Conservation (phyloP, 2,888 invertebrate genomes). For the Plagiodera versicolora region DNA sequence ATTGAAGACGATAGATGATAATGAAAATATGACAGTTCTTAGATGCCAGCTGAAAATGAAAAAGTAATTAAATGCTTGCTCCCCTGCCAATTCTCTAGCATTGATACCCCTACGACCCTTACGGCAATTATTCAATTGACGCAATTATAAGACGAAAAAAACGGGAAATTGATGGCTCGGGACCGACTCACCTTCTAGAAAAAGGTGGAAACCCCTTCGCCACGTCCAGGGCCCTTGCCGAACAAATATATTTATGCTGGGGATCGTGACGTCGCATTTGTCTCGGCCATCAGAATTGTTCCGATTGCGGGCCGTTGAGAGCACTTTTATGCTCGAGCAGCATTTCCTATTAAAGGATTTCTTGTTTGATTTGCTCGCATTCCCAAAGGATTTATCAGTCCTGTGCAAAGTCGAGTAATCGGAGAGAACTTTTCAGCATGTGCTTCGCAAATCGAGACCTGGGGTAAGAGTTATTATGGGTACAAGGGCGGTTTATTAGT, state of each 20-base stretch:
- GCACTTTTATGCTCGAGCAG: conserved; percentile 43
- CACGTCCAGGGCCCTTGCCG: conserved; percentile 44
- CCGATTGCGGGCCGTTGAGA: conserved; percentile 40
- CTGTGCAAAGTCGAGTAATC: neutral
- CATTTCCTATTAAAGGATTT: conserved; percentile 42
- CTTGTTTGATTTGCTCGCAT: conserved; percentile 21
- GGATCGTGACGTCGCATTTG: conserved; percentile 52
- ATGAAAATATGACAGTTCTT: too few species aligned
- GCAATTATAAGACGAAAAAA: conserved; percentile 36
- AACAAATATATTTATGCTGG: conserved; percentile 51
- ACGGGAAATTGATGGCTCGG: conserved; percentile 47
- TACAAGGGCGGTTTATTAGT: too few species aligned
- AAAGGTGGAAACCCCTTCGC: conserved; percentile 49
- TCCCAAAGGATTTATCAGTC: neutral
- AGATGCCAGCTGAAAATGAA: too few species aligned
- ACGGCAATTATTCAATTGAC: conserved; percentile 25
- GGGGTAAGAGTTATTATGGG: too few species aligned
- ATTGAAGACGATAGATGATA: too few species aligned
- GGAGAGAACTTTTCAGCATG: too few species aligned
- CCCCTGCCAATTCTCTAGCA: too few species aligned
- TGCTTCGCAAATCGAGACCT: too few species aligned
- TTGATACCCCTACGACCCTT: neutral
- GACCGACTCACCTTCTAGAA: conserved; percentile 46
- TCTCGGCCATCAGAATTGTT: conserved; percentile 44
- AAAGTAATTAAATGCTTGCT: too few species aligned